Evolutionary conservation across 2,797 vertebrate species (phyloP).

Genomic region (Selene dorsalis): DNA sequence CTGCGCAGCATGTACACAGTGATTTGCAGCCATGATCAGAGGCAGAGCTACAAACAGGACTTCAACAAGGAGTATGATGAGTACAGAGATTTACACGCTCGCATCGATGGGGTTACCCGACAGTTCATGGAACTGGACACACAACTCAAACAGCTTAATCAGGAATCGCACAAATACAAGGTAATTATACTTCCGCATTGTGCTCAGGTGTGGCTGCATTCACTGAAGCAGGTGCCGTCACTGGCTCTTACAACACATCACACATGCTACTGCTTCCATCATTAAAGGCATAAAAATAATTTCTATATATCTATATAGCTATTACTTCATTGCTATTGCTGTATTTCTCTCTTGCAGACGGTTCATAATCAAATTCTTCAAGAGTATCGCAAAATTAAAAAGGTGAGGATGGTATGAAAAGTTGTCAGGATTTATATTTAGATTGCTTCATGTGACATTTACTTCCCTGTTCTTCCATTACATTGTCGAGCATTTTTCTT

Average conservation of each 20-base stretch:
- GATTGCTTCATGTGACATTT: background rate
- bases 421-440: background rate
- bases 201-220: background rate
- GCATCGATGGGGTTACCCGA: constrained; percentile 89
- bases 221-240: background rate
- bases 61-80: constrained; percentile 94
- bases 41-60: constrained; percentile 93
- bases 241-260: too few species aligned
- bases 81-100: constrained; percentile 90
- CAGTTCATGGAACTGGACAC: constrained; percentile 91
- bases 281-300: too few species aligned
- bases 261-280: too few species aligned
- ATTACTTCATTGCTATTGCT: background rate
- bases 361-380: constrained; percentile 93
- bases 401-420: constrained; percentile 78
- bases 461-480: background rate
- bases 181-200: constrained; percentile 63
- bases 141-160: constrained; percentile 88
- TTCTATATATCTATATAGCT: too few species aligned
- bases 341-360: constrained; percentile 78
- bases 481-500: background rate
- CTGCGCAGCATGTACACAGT: constrained; percentile 85
- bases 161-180: constrained; percentile 90
- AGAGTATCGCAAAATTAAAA: constrained; percentile 94
- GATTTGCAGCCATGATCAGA: constrained; percentile 87